Percentiles rank a stretch among this genome's conserved stretches.
phyloP scores from a whole-genome alignment of 2,113 vertebrate species.

The Myrmecobius fasciatus region DNA sequence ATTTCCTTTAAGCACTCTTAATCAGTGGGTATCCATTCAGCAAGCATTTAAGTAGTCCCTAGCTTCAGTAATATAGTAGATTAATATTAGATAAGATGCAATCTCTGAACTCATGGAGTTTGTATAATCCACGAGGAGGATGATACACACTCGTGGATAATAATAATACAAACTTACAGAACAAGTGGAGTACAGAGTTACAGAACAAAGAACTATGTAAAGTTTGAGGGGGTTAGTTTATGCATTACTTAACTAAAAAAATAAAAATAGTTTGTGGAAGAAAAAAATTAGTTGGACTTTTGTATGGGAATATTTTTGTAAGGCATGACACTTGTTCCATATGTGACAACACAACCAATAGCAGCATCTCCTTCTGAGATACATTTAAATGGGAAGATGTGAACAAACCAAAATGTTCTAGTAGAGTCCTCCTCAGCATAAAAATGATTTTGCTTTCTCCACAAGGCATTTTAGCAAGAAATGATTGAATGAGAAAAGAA shows the following conservation, averaged over 20 bases:
- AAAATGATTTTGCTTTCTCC: neutral
- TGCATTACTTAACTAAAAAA: neutral
- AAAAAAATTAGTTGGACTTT: neutral
- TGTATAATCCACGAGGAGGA: neutral
- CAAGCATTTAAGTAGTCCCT: neutral
- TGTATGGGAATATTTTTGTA: neutral
- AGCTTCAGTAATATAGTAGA: neutral
- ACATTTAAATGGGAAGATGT: neutral
- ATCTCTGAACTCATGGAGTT: neutral
- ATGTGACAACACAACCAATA: neutral
- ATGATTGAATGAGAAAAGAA: neutral
- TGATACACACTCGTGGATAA: neutral
- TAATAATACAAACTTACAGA: neutral
- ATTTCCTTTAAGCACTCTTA: neutral
- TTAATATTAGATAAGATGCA: neutral
- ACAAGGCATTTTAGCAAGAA: neutral
- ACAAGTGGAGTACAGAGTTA: neutral
- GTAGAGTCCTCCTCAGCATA: neutral
- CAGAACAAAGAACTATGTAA: neutral
- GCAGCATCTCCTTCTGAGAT: neutral
- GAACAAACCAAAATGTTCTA: neutral
- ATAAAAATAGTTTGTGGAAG: neutral
- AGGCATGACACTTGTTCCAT: neutral
- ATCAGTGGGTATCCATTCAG: neutral
- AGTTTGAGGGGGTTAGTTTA: neutral